Conservation (phyloP, 2,888 invertebrate genomes). For the Polymixis lichenea region DNA sequence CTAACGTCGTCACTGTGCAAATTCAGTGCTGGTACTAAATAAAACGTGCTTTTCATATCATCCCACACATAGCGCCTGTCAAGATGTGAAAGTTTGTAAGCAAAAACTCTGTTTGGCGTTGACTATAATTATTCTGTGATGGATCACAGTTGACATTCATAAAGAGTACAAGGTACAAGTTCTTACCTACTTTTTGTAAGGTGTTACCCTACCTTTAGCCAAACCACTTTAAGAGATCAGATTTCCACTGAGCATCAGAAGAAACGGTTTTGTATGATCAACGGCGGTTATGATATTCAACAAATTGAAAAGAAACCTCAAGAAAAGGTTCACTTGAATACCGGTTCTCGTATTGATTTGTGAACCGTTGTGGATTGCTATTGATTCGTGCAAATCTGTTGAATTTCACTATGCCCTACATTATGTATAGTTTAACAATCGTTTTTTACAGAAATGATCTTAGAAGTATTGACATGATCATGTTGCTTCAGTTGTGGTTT, state of each 20-base stretch:
- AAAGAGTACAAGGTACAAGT: not conserved
- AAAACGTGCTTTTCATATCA: constrained; percentile 36
- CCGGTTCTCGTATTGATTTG: constrained; percentile 57
- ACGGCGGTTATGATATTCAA: constrained; percentile 50
- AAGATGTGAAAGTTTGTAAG: constrained; percentile 12
- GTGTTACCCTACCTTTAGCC: not conserved
- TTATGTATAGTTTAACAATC: constrained; percentile 12
- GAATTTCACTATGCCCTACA: constrained; percentile 23
- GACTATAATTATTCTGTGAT: constrained; percentile 19
- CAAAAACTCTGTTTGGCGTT: not conserved
- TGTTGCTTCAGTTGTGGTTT: not conserved
- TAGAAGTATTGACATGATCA: not conserved
- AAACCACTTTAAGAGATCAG: constrained; percentile 30
- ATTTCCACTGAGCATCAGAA: constrained; percentile 46
- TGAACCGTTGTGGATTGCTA: constrained; percentile 40
- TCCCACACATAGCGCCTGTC: constrained; percentile 22
- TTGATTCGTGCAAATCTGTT: constrained; percentile 48
- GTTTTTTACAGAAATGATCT: not conserved
- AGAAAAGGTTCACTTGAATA: constrained; percentile 57
- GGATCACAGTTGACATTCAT: not conserved
- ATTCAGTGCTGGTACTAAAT: constrained; percentile 44
- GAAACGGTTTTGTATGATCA: constrained; percentile 57
- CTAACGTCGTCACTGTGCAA: constrained; percentile 41
- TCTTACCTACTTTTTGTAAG: not conserved
- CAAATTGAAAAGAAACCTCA: constrained; percentile 60